These are phyloP conservation scores for Spinus olivaceus DNA, from an alignment of 2,797 vertebrate genomes.

Conservation along the genomic window DNA sequence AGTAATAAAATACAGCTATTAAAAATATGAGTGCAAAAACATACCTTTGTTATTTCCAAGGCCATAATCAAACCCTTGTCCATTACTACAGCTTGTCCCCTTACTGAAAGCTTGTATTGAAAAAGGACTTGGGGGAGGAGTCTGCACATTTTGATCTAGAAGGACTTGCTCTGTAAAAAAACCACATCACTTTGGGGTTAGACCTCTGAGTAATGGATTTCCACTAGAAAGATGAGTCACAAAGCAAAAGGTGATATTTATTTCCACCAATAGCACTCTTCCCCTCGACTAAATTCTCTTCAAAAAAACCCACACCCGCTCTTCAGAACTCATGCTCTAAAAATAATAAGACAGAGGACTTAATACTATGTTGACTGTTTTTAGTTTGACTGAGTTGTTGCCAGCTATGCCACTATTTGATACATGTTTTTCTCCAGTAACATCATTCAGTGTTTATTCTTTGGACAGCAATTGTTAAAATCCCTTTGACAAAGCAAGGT, in stretches of 20 bases:
- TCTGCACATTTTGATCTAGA: constrained; percentile 90
- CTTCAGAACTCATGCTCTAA: not conserved
- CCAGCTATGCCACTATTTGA: not conserved
- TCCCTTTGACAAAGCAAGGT: not conserved
- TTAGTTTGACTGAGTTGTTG: not conserved
- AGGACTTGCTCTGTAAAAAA: constrained; percentile 86
- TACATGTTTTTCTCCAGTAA: not conserved
- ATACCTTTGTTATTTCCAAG: constrained; percentile 98
- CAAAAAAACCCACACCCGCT: not conserved
- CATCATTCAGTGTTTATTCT: not conserved
- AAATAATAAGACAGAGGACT: not conserved
- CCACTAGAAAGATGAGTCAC: not conserved
- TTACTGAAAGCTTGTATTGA: constrained; percentile 94
- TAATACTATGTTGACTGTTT: not conserved
- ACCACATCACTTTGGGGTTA: constrained; percentile 50
- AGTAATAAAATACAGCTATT: not conserved
- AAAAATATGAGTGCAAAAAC: not conserved
- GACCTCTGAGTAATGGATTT: not conserved
- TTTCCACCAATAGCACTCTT: not conserved
- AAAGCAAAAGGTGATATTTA: not conserved
- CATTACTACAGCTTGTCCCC: constrained; percentile 83
- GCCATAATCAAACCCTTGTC: constrained; percentile 97
- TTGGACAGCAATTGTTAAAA: not conserved
- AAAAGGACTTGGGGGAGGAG: constrained; percentile 96
- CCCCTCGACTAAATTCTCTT: not conserved